A percentile compares a stretch with the other conserved stretches of the same genome.
Evolutionary conservation across 2,113 vertebrate genomes (phyloP).

Genomic region (Pelusios castaneus): DNA sequence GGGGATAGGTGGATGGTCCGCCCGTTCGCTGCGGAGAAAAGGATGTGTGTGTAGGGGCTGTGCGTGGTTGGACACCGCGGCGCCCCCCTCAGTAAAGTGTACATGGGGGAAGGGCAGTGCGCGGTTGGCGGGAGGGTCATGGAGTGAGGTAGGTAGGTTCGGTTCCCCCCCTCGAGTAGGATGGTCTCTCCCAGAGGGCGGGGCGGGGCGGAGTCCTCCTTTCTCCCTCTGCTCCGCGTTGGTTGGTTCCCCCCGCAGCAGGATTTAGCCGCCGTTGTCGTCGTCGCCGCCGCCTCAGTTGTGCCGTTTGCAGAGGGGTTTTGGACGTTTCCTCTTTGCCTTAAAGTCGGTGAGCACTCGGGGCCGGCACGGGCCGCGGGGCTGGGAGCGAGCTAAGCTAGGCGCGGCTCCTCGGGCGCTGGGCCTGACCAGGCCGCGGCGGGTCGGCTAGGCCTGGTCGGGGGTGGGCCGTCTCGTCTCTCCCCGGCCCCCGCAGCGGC

Average conservation of each 20-base stretch:
- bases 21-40: neutral
- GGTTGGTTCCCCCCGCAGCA: conserved; percentile 69
- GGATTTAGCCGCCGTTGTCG: fast-evolving
- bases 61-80: neutral
- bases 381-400: neutral
- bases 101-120: no score
- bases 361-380: neutral
- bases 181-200: neutral
- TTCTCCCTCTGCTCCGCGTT: conserved; percentile 57
- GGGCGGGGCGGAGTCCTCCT: neutral
- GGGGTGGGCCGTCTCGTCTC: neutral
- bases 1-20: neutral
- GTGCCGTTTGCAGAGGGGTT: conserved; percentile 44
- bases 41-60: neutral
- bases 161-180: neutral
- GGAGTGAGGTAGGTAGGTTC: no score
- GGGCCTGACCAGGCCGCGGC: neutral
- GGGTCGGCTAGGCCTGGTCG: neutral
- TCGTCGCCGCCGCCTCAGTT: fast-evolving
- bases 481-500: neutral
- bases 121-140: fast-evolving
- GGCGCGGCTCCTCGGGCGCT: neutral
- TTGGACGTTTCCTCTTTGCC: conserved; percentile 76
- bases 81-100: neutral
- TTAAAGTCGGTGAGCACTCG: conserved; percentile 76